A percentile compares a stretch with the other conserved stretches of the same genome.
phyloP scores from a whole-genome alignment of 2,888 invertebrate genomes.

The Drosophila koepferae region DNA sequence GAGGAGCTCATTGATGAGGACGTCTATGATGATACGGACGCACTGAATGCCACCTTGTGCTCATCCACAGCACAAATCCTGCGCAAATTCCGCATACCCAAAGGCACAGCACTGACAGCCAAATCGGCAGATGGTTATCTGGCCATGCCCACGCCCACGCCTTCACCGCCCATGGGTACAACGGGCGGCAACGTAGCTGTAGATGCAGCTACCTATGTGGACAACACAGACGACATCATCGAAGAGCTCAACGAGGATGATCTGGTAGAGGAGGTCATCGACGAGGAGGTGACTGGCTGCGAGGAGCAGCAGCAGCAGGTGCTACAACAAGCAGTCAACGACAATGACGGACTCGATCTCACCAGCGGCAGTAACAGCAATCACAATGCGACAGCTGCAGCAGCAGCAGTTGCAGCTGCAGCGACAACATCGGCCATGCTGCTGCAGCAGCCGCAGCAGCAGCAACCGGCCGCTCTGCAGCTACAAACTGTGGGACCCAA shows the following conservation, averaged over 20 bases:
- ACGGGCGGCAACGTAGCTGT: constrained; percentile 35
- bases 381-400: constrained; percentile 13
- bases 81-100: constrained; percentile 84
- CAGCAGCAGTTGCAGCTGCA: constrained; percentile 12
- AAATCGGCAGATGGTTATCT: constrained; percentile 63
- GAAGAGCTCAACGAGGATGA: constrained; percentile 75
- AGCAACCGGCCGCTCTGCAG: constrained; percentile 63
- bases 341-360: constrained; percentile 50
- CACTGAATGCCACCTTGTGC: constrained; percentile 35
- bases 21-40: constrained; percentile 63
- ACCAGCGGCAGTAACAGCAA: constrained; percentile 43
- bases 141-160: constrained; percentile 74
- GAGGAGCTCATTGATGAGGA: constrained; percentile 59
- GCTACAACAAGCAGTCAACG: constrained; percentile 26
- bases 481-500: constrained; percentile 82
- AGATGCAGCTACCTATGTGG: constrained; percentile 47
- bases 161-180: constrained; percentile 58
- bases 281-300: constrained; percentile 61
- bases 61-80: constrained; percentile 82
- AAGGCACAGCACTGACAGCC: constrained; percentile 82
- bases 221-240: constrained; percentile 66
- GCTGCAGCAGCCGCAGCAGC: constrained; percentile 30
- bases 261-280: constrained; percentile 76
- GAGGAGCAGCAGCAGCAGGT: constrained; percentile 49
- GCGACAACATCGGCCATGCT: constrained; percentile 44